Evolutionary conservation across 2,888 invertebrate genomes (phyloP).

Genomic region (Ditylenchus weischeri): DNA sequence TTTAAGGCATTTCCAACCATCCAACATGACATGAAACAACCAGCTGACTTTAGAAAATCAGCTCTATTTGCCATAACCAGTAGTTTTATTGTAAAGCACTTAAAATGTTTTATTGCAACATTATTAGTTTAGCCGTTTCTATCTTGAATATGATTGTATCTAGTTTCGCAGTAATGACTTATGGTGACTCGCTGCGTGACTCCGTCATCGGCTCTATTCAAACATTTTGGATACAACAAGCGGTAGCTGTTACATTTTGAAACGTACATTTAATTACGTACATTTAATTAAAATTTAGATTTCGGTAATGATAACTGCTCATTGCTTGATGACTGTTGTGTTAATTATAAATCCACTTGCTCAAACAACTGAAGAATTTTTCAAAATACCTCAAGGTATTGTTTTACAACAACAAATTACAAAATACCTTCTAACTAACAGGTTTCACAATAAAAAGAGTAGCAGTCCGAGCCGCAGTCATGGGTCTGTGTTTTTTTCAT

Average conservation of each 20-base stretch:
- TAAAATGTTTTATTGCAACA: neutral
- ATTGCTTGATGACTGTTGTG: slow-evolving; percentile 38
- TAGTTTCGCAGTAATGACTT: slow-evolving; percentile 33
- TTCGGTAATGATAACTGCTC: slow-evolving; percentile 27
- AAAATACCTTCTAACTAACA: neutral
- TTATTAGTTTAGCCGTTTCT: slow-evolving; percentile 42
- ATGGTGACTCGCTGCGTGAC: slow-evolving; percentile 30
- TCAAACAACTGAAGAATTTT: slow-evolving; percentile 51
- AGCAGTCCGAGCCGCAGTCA: slow-evolving; percentile 40
- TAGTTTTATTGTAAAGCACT: slow-evolving; percentile 26
- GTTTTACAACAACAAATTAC: too few species aligned
- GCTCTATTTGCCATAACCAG: slow-evolving; percentile 36
- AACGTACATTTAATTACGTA: too few species aligned
- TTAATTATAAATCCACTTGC: slow-evolving; percentile 54
- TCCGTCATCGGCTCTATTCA: slow-evolving; percentile 34
- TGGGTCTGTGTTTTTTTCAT: slow-evolving; percentile 25
- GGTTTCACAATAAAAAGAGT: slow-evolving; percentile 33
- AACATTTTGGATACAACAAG: slow-evolving; percentile 36
- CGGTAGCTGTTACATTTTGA: too few species aligned
- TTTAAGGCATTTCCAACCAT: slow-evolving; percentile 44
- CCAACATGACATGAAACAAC: slow-evolving; percentile 46
- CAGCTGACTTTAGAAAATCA: slow-evolving; percentile 39
- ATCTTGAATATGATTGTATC: slow-evolving; percentile 47
- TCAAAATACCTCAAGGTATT: slow-evolving; percentile 47
- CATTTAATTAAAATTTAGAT: neutral